Evolutionary conservation across 2,888 invertebrate species (phyloP).

Genomic region (Synanthedon myopaeformis): DNA sequence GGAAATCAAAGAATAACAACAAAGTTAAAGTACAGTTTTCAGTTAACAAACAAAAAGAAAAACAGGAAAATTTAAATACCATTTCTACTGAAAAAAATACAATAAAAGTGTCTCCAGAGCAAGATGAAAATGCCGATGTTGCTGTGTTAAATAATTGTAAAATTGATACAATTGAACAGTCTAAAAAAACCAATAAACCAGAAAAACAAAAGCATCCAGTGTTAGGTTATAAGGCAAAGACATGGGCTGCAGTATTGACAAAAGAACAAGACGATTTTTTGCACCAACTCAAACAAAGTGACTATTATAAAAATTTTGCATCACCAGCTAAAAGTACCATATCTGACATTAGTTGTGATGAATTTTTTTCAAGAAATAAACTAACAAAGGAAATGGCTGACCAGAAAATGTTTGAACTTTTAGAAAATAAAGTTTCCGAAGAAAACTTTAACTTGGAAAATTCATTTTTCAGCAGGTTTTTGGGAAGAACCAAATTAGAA

Average conservation of each 20-base stretch:
- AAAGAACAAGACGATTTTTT: conserved; percentile 59
- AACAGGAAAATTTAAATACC: conserved; percentile 3
- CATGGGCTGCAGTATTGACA: conserved; percentile 55
- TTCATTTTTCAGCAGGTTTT: conserved; percentile 70
- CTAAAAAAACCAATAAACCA: conserved; percentile 15
- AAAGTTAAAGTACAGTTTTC: conserved; percentile 17
- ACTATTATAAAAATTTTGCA: conserved; percentile 54
- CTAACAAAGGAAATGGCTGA: conserved; percentile 70
- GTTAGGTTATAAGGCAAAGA: conserved; percentile 43
- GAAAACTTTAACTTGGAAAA: conserved; percentile 80
- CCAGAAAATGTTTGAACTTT: conserved; percentile 79
- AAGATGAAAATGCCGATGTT: not conserved
- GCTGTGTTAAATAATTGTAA: conserved; percentile 7
- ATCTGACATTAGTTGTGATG: conserved; percentile 48
- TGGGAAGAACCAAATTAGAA: conserved; percentile 45
- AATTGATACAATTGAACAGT: conserved; percentile 6
- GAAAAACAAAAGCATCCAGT: conserved; percentile 54
- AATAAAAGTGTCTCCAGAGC: not conserved
- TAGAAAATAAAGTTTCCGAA: conserved; percentile 79
- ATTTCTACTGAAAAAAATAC: not conserved
- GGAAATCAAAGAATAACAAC: conserved; percentile 9
- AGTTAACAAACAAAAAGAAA: conserved; percentile 15
- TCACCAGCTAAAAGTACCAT: conserved; percentile 50
- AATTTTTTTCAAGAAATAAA: conserved; percentile 26
- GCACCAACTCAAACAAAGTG: conserved; percentile 54